These are phyloP conservation scores for Leptestheria dahalacensis DNA, from an alignment of 1,140 invertebrate genomes.

Conservation along the genomic window DNA sequence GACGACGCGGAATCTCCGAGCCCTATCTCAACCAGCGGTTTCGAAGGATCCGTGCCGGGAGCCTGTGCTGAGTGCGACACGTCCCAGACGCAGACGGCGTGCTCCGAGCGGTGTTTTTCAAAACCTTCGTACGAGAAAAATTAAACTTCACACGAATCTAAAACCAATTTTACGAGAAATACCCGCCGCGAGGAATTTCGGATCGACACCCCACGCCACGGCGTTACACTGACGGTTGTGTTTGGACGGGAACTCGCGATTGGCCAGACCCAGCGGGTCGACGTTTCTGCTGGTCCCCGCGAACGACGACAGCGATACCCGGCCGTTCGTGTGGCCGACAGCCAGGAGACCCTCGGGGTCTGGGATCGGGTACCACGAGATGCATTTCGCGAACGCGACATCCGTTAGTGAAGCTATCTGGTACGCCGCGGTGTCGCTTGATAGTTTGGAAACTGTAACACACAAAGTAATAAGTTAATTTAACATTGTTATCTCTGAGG, in stretches of 20 bases:
- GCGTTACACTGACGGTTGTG: conserved; percentile 68
- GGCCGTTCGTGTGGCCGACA: conserved; percentile 71
- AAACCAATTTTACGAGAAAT: conserved; percentile 67
- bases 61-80: conserved; percentile 15
- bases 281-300: conserved; percentile 47
- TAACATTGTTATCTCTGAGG: conserved; percentile 14
- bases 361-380: conserved; percentile 57
- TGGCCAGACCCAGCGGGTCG: conserved; percentile 38
- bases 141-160: no score
- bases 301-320: conserved; percentile 60
- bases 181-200: conserved; percentile 63
- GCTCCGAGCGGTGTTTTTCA: conserved; percentile 23
- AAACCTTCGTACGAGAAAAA: conserved; percentile 58
- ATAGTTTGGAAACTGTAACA: conserved; percentile 44
- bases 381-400: conserved; percentile 51
- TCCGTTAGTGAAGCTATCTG: conserved; percentile 47
- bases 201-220: conserved; percentile 75
- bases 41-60: conserved; percentile 22
- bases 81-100: conserved; percentile 21
- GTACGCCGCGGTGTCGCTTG: conserved; percentile 45
- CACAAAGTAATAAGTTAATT: conserved; percentile 19
- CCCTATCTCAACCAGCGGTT: conserved; percentile 48
- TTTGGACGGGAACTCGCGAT: conserved; percentile 57
- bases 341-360: conserved; percentile 56
- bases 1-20: conserved; percentile 68